Evolutionary conservation across 2,113 vertebrate genomes (phyloP).

Genomic region (Psilopsiagon aurifrons): DNA sequence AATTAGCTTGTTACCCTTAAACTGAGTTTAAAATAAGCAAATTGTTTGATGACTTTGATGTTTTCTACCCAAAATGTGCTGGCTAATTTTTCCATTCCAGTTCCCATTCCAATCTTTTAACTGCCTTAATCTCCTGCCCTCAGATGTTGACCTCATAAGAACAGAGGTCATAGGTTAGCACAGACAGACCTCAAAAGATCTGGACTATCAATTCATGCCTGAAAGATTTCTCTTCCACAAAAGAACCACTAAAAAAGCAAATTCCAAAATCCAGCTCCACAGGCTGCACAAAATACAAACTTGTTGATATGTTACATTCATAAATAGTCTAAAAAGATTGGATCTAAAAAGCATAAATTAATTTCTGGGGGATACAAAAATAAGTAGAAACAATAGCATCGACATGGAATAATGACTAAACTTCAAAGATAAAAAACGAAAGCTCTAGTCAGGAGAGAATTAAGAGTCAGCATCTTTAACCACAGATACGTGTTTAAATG

Average conservation of each 20-base stretch:
- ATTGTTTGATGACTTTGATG: slow-evolving; percentile 84
- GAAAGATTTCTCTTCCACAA: slow-evolving; percentile 81
- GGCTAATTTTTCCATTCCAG: slow-evolving; percentile 85
- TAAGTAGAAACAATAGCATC: not conserved
- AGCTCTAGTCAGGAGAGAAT: not conserved
- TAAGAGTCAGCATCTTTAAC: not conserved
- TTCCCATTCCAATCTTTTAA: slow-evolving; percentile 84
- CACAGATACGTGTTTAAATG: not conserved
- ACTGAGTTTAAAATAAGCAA: slow-evolving; percentile 81
- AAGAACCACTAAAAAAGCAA: slow-evolving; percentile 80
- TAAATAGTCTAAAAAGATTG: not conserved
- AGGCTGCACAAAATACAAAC: slow-evolving; percentile 68
- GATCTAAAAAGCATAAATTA: slow-evolving; percentile 1
- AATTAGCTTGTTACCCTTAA: slow-evolving; percentile 79
- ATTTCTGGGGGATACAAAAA: not conserved
- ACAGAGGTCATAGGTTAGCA: slow-evolving; percentile 84
- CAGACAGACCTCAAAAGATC: slow-evolving; percentile 83
- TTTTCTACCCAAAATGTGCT: slow-evolving; percentile 84
- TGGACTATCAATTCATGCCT: slow-evolving; percentile 86
- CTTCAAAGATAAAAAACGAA: slow-evolving; percentile 35
- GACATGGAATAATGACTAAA: not conserved
- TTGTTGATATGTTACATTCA: slow-evolving; percentile 53
- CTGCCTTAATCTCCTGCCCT: slow-evolving; percentile 86
- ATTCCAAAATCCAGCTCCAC: slow-evolving; percentile 79
- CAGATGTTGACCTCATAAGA: slow-evolving; percentile 85